Base-by-base conservation (phyloP, 1,140 invertebrate species). In the Nixonia krombeini region DNA sequence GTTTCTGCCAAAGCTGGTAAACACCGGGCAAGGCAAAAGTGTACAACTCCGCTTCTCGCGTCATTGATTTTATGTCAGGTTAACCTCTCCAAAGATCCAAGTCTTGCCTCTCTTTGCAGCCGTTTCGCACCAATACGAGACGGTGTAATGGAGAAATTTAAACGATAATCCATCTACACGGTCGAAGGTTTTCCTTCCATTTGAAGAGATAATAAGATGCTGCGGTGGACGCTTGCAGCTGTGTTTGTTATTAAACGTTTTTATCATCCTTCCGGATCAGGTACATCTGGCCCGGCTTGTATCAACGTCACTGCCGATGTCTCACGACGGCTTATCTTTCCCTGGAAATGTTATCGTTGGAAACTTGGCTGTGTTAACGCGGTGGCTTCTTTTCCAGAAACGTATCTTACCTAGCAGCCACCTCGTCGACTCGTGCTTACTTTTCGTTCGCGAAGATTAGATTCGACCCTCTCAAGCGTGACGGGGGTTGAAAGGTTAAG, bases 1-100 rank as follows among this genome's bases (percentile, higher is more conserved):
- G 16, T 44, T 37, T 35, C 15, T 25, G 23, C 31, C 25, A 17
- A 35, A 45, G 12, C 15, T 15, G 38, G 31, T 31, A 37, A 45
- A 46, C 15, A 37, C 51, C 38, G 33, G 4, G 10, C 23, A 21
- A 9, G 38, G 33, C 25, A 49, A 49, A 49, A 49, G 33, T 49
- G 46, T 13, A 37, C 31, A 10, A 26, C 35, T 13, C 40, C 25
- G 41, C 35, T 35, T 57, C 16, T 31, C 8, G 35, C 31, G 33
- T 57, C 44, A 57, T 57, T 57, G 53, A 57, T 57, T 57, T 57
- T 57, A 47, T 47, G 53, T 57, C 53, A 57, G 53, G 53, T 57
- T 57, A 57, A 57, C 53, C 52, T 55, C 41, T 42, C 15, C 17
- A 15, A 51, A 51, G 37, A 37, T 29, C 15, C 37, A 38, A 38